Base-by-base conservation (phyloP, 2,888 invertebrate genomes). In the Mellilla xanthometata region DNA sequence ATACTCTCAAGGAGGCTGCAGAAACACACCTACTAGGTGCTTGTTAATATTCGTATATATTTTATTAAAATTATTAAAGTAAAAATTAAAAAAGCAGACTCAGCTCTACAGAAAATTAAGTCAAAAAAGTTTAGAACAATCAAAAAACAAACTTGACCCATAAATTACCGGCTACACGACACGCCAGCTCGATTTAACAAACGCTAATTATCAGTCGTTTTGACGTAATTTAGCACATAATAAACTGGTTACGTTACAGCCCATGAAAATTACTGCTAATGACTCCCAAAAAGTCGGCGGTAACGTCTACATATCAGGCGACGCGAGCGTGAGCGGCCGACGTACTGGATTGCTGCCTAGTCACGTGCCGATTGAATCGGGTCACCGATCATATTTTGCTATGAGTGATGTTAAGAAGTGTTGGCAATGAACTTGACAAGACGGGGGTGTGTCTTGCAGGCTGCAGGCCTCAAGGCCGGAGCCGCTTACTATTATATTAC, bases 361-460 rank as follows among this genome's bases (percentile, higher is more conserved):
- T 36, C 50, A 46, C 48, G 49, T 40, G 44, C 15, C 11, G 9
- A 36, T 47, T 31, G 22, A 48, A 56, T 44, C 51, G 46, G 52
- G 54, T 54, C 52, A 52, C 34, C 35, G 47, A 53, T 58, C 39
- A 60, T 62, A 62, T 61, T 60, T 65, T 58, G 58, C 62, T 65
- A 54, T 60, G 54, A 52, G 58, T 53, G 58, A 62, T 62, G 61
- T 68, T 54, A 70, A 66, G 60, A 65, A 58, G 55, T 62, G 69
- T 79, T 85, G 88, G 80, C 87, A 87, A 79, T 88, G 88, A 88
- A 87, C 88, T 86, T 88, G 85, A 62, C 60, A 63, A 70, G 64
- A 42, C 62, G 84, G 84, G 76, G 87, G 87, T 83, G 87, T 87
- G 87, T 87, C 85, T 81, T 85, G 84, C 81, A 82, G 68, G 64